These are phyloP conservation scores for Coregonus ussuriensis DNA, from an alignment of 2,797 vertebrate genomes.

Conservation along the genomic window DNA sequence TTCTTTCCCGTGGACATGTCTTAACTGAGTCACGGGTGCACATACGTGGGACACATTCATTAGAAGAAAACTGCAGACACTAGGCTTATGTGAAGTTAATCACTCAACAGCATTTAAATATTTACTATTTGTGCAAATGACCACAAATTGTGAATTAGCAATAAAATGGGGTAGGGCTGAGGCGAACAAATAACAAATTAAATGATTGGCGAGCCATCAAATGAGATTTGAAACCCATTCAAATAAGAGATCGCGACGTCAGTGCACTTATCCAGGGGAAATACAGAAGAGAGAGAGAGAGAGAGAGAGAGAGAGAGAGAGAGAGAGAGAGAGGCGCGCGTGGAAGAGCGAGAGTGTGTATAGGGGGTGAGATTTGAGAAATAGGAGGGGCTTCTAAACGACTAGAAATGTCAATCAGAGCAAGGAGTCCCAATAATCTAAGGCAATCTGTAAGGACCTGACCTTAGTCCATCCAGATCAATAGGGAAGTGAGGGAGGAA, in stretches of 20 bases:
- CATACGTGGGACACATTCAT: neutral
- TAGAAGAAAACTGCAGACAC: slow-evolving; percentile 29
- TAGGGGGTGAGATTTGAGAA: slow-evolving; percentile 82
- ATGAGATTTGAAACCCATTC: slow-evolving; percentile 89
- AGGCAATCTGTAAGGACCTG: slow-evolving; percentile 99
- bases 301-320: slow-evolving; percentile 63
- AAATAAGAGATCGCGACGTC: slow-evolving; percentile 91
- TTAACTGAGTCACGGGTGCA: neutral
- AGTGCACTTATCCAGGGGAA: slow-evolving; percentile 80
- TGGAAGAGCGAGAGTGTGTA: slow-evolving; percentile 60
- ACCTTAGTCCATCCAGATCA: slow-evolving; percentile 98
- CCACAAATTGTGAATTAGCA: slow-evolving; percentile 61
- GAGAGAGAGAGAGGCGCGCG: slow-evolving; percentile 44
- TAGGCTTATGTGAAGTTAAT: slow-evolving; percentile 56
- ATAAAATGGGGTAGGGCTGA: slow-evolving; percentile 52
- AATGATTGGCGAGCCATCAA: slow-evolving; percentile 87
- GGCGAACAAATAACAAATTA: slow-evolving; percentile 72
- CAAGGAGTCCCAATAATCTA: slow-evolving; percentile 97
- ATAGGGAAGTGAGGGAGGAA: slow-evolving; percentile 92
- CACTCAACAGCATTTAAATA: slow-evolving; percentile 56
- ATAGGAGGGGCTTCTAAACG: slow-evolving; percentile 94
- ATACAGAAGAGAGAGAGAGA: slow-evolving; percentile 50
- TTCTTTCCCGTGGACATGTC: neutral
- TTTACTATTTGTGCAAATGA: slow-evolving; percentile 53
- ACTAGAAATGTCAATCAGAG: slow-evolving; percentile 99